phyloP scores from a whole-genome alignment of 2,888 invertebrate species.

The Clanis bilineata region DNA sequence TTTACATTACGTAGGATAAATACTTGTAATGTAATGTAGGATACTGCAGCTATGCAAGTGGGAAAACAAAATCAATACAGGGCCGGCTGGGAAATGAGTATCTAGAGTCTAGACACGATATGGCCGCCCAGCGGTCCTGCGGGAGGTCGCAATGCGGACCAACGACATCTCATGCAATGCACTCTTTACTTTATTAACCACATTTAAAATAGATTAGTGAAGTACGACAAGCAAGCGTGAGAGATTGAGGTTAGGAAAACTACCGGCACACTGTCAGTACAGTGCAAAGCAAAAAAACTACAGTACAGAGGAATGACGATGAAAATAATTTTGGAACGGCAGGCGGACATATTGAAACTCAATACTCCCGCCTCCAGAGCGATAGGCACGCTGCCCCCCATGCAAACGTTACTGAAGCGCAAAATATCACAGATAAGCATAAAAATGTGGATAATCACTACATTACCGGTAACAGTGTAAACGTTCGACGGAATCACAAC shows the following conservation, averaged over 20 bases:
- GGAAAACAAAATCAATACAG: neutral
- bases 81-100: neutral
- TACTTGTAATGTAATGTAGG: neutral
- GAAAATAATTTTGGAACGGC: constrained; percentile 66
- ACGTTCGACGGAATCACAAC: constrained; percentile 64
- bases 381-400: constrained; percentile 47
- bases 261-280: constrained; percentile 37
- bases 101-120: neutral
- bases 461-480: constrained; percentile 70
- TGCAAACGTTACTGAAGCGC: constrained; percentile 43
- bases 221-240: constrained; percentile 23
- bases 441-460: constrained; percentile 42
- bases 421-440: constrained; percentile 39
- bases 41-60: neutral
- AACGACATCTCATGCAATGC: neutral
- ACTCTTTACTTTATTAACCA: constrained; percentile 15
- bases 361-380: constrained; percentile 69
- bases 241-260: constrained; percentile 64
- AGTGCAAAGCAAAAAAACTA: constrained; percentile 42
- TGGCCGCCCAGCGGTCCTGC: neutral
- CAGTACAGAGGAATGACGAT: constrained; percentile 53
- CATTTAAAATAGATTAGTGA: constrained; percentile 15
- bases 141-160: neutral
- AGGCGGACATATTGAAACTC: constrained; percentile 76
- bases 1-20: neutral